Evolutionary conservation across 2,888 invertebrate genomes (phyloP).

Genomic region (Mactromeris polynyma): DNA sequence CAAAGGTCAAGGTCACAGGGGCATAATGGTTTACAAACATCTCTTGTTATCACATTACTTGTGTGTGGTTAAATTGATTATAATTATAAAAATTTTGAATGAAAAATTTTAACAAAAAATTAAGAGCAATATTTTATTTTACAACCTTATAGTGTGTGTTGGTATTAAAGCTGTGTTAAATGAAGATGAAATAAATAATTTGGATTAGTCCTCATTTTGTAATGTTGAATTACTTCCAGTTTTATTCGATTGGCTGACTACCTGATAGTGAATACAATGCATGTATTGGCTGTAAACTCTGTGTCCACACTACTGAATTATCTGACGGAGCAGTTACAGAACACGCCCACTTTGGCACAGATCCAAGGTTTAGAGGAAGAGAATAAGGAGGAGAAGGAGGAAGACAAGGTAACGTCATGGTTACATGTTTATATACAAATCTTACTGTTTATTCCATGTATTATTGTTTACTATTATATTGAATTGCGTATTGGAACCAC

Average conservation of each 20-base stretch:
- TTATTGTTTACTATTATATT: too few species aligned
- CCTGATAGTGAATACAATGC: slow-evolving; percentile 87
- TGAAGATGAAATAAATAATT: background rate
- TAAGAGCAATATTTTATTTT: background rate
- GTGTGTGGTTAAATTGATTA: too few species aligned
- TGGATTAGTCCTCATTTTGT: too few species aligned
- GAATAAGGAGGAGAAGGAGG: slow-evolving; percentile 69
- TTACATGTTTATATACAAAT: background rate
- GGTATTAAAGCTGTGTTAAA: background rate
- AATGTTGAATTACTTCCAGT: slow-evolving; percentile 72
- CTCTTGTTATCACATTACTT: too few species aligned
- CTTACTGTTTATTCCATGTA: too few species aligned
- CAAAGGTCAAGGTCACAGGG: too few species aligned
- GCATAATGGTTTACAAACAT: too few species aligned
- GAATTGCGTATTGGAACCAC: too few species aligned
- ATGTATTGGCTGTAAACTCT: slow-evolving; percentile 87
- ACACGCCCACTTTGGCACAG: slow-evolving; percentile 86
- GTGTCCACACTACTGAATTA: slow-evolving; percentile 87
- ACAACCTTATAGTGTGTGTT: background rate
- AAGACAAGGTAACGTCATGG: slow-evolving; percentile 56
- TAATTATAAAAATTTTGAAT: too few species aligned
- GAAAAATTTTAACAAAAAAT: too few species aligned
- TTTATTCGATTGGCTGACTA: slow-evolving; percentile 88
- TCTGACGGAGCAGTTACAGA: slow-evolving; percentile 86
- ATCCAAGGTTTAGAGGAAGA: slow-evolving; percentile 82